Evolutionary conservation across 2,797 vertebrate genomes (phyloP).

Genomic region (Centropyge bicolor): DNA sequence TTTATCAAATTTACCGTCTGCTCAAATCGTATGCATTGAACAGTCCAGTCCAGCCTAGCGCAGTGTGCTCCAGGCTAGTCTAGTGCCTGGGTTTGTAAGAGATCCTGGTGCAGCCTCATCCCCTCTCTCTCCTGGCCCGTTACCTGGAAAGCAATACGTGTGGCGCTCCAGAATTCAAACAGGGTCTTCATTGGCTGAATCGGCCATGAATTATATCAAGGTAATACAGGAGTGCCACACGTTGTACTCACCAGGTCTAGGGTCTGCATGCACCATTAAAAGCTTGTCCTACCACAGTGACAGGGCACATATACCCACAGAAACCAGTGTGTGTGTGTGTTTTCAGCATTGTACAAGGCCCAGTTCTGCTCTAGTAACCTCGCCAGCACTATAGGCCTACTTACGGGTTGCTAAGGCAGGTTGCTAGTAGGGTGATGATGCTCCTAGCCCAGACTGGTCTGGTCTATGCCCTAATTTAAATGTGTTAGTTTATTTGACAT

Average conservation of each 20-base stretch:
- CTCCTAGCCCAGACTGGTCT: conserved; percentile 87
- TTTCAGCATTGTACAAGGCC: conserved; percentile 75
- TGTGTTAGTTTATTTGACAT: conserved; percentile 86
- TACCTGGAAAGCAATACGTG: conserved; percentile 73
- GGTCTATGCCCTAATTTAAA: conserved; percentile 84
- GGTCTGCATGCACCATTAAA: conserved; percentile 65
- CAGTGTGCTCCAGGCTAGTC: conserved; percentile 64
- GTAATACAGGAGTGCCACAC: conserved; percentile 78
- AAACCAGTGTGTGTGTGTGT: conserved; percentile 74
- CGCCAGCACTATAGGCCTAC: conserved; percentile 76
- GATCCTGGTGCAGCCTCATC: conserved; percentile 60
- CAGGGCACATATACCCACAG: conserved; percentile 75
- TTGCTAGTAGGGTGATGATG: conserved; percentile 83
- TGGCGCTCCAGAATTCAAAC: conserved; percentile 80
- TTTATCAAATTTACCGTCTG: conserved; percentile 62
- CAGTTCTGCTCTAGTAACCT: conserved; percentile 81
- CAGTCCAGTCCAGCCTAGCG: conserved; percentile 75
- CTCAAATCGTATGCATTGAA: conserved; percentile 48
- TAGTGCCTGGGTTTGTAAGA: conserved; percentile 56
- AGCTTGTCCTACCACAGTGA: conserved; percentile 58
- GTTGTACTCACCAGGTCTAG: conserved; percentile 70
- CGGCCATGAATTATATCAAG: conserved; percentile 84
- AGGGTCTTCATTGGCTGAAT: conserved; percentile 84
- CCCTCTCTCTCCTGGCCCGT: conserved; percentile 46
- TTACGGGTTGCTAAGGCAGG: conserved; percentile 78